Base-by-base conservation (phyloP, 92 coral and sea anemone species). In the Porites lobata region DNA sequence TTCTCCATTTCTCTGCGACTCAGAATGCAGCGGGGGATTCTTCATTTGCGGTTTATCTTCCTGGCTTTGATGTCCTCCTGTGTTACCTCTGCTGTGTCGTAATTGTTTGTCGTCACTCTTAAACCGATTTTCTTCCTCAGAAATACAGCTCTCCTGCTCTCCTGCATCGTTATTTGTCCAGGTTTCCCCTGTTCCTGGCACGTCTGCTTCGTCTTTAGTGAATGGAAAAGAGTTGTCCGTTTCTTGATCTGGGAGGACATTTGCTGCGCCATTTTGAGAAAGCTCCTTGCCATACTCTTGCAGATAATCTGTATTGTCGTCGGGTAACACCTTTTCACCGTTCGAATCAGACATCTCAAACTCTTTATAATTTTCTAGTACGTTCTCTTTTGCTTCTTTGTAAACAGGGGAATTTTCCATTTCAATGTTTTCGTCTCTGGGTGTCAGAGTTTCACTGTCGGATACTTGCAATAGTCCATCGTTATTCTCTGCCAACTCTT, bases 391-490 rank as follows among this genome's bases (percentile, higher is more conserved):
- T 66, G 52, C 56, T 26, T 76, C 68, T 21, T 15, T 38, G 57
- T 65, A 43, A 19, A 19, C 43, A 52, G 50, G 6, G 58, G 59
- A n/a, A 4, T 64, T 72, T 64, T 7, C 32, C 8, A 12, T 19
- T 63, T 78, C 72, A n/a, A 78, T 47, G 59, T 50, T 78, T 38
- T 78, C 56, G 18, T 81, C 85, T 56, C 19, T 26, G 6, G 59
- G 14, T 81, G 77, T 70, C 50, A 73, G 18, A 9, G 86, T 81
- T 54, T 81, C 76, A 56, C 78, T 19, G 62, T 50, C 32, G 32
- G 86, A 81, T 69, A 22, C 43, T 81, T 54, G 86, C 47, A 21
- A 79, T 38, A 11, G n/a, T 71, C 19, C 86, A 57, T 68, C 77
- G 1, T 50, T 14, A 80, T 6, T 65, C 7, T 65, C 74, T 47